Conservation (phyloP, 2,888 invertebrate species). For the Fabriciana adippe region DNA sequence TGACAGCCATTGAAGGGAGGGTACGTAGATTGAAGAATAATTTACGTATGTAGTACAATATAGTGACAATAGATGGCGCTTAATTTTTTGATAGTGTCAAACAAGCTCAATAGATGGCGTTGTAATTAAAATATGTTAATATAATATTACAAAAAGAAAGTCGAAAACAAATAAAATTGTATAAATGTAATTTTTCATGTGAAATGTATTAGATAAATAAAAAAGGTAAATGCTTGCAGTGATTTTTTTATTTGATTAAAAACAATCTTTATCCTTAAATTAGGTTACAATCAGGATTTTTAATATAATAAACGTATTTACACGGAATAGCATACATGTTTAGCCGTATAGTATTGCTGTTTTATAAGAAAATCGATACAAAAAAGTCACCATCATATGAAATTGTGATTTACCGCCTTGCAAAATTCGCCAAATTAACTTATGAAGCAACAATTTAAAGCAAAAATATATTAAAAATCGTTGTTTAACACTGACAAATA, state of each 20-base stretch:
- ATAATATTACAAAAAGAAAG: no score
- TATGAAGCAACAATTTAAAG: no score
- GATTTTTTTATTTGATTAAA: conserved; percentile 12
- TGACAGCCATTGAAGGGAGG: conserved; percentile 68
- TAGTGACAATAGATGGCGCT: conserved; percentile 47
- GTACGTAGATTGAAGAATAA: conserved; percentile 60
- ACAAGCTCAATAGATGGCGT: conserved; percentile 17
- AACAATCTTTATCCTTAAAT: not conserved
- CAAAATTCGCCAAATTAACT: no score
- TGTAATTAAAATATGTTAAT: not conserved
- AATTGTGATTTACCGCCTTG: no score
- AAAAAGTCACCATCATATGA: no score
- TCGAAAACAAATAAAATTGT: no score
- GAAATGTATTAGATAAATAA: not conserved
- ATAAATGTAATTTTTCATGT: no score
- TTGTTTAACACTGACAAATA: not conserved
- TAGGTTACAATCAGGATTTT: conserved; percentile 3
- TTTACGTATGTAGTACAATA: conserved; percentile 40
- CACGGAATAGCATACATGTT: not conserved
- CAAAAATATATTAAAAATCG: not conserved
- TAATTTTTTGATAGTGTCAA: conserved; percentile 28
- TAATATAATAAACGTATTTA: conserved; percentile 8
- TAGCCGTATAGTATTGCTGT: no score
- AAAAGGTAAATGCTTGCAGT: conserved; percentile 6
- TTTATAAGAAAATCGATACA: no score